Conservation (phyloP, 1,140 invertebrate species). For the Drosophila nasuta region DNA sequence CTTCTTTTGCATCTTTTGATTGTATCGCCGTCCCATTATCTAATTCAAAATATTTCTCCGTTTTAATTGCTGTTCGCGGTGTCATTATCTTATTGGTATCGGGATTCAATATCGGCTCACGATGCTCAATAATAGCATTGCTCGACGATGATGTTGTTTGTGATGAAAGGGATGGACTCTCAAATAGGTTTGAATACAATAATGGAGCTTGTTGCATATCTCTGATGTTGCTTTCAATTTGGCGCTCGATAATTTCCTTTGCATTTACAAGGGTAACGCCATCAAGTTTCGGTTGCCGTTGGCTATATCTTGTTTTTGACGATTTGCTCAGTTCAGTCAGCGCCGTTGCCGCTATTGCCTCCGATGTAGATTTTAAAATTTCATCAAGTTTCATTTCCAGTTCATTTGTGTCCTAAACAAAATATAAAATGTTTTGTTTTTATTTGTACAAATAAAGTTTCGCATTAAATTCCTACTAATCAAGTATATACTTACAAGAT, state of each 20-base stretch:
- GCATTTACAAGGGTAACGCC: constrained; percentile 7
- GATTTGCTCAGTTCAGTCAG: constrained; percentile 82
- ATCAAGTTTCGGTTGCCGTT: constrained; percentile 48
- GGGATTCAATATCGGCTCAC: constrained; percentile 37
- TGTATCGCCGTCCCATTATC: constrained; percentile 26
- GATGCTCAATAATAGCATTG: constrained; percentile 35
- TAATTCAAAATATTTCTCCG: constrained; percentile 28
- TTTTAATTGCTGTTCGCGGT: constrained; percentile 24
- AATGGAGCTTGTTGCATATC: constrained; percentile 40
- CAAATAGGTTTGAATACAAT: constrained; percentile 56
- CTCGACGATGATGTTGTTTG: constrained; percentile 21
- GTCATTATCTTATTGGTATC: constrained; percentile 26
- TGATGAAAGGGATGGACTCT: constrained; percentile 41
- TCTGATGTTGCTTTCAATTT: constrained; percentile 40
- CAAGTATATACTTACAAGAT: constrained; percentile 51
- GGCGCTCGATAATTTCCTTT: constrained; percentile 40
- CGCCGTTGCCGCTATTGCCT: constrained; percentile 82
- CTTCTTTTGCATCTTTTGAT: constrained; percentile 46
- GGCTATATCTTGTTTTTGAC: constrained; percentile 68
- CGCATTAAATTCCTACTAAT: too few relatives aligned
- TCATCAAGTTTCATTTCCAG: constrained; percentile 69
- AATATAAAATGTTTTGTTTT: not conserved
- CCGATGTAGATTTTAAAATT: constrained; percentile 77
- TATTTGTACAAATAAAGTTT: too few relatives aligned
- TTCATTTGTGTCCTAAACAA: constrained; percentile 51